These are phyloP conservation scores for Hemicrepidius hirtus DNA, from an alignment of 2,888 invertebrate genomes.

Conservation along the genomic window DNA sequence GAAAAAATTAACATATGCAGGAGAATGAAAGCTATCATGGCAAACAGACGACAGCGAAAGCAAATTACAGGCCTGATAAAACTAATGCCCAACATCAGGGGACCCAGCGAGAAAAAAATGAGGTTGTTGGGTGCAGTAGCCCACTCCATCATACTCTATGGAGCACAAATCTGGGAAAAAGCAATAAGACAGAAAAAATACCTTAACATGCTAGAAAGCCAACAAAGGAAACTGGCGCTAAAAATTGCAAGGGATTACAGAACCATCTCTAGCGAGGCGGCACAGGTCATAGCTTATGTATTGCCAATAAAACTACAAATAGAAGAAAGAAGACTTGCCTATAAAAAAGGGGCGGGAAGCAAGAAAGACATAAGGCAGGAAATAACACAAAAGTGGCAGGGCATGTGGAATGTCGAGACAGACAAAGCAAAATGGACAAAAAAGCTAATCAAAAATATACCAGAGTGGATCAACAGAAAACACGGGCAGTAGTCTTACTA, in stretches of 20 bases:
- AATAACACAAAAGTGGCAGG: background rate
- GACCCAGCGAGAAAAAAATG: background rate
- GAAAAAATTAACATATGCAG: no score
- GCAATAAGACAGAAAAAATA: background rate
- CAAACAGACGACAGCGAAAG: background rate
- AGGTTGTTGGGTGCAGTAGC: background rate
- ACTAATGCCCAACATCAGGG: background rate
- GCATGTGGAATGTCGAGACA: background rate
- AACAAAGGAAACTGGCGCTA: background rate
- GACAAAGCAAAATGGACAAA: background rate
- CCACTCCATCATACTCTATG: constrained; percentile 1
- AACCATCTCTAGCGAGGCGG: background rate
- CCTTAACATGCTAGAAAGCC: background rate
- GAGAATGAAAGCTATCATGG: no score
- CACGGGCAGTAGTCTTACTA: background rate
- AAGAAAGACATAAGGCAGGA: background rate
- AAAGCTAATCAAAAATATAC: background rate
- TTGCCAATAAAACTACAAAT: background rate
- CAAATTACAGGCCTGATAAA: background rate
- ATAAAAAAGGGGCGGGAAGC: background rate
- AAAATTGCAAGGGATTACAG: background rate
- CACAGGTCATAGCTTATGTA: background rate
- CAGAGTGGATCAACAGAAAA: background rate
- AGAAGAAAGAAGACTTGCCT: background rate
- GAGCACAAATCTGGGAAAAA: background rate